Evolutionary conservation across 2,797 vertebrate genomes (phyloP).

Genomic region (Aplochiton taeniatus): DNA sequence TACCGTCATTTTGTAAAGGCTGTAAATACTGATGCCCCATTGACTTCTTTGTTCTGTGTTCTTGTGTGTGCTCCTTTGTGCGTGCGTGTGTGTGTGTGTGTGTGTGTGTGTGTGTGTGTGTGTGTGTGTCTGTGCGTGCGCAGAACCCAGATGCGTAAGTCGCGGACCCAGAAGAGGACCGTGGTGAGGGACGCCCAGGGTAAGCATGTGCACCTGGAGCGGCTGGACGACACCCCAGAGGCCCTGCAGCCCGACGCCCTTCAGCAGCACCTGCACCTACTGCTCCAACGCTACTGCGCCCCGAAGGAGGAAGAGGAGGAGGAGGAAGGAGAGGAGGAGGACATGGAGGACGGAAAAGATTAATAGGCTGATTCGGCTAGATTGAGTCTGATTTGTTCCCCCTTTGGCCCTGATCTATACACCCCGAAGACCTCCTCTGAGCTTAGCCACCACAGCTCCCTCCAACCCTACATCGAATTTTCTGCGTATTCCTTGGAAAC

Average conservation of each 20-base stretch:
- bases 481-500: slow-evolving; percentile 30
- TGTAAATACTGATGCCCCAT: no score
- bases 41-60: slow-evolving; percentile 2
- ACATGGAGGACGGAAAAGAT: slow-evolving; percentile 65
- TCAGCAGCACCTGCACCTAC: slow-evolving; percentile 87
- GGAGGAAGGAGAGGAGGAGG: slow-evolving; percentile 65
- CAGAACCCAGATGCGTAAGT: slow-evolving; percentile 91
- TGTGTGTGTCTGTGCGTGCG: no score
- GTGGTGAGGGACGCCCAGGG: slow-evolving; percentile 88
- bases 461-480: background rate
- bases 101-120: no score
- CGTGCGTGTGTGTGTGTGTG: no score
- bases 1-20: no score
- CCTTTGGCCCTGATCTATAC: background rate
- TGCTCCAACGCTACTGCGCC: slow-evolving; percentile 87
- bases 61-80: no score
- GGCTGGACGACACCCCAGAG: slow-evolving; percentile 84
- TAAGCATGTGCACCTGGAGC: slow-evolving; percentile 86
- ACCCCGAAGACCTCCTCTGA: background rate
- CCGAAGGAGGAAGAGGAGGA: slow-evolving; percentile 68
- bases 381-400: slow-evolving; percentile 21
- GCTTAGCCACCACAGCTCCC: no score
- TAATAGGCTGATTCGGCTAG: slow-evolving; percentile 38
- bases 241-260: slow-evolving; percentile 83
- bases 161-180: slow-evolving; percentile 88